phyloP scores from a whole-genome alignment of 2,113 vertebrate species.

The Gasterosteus aculeatus region DNA sequence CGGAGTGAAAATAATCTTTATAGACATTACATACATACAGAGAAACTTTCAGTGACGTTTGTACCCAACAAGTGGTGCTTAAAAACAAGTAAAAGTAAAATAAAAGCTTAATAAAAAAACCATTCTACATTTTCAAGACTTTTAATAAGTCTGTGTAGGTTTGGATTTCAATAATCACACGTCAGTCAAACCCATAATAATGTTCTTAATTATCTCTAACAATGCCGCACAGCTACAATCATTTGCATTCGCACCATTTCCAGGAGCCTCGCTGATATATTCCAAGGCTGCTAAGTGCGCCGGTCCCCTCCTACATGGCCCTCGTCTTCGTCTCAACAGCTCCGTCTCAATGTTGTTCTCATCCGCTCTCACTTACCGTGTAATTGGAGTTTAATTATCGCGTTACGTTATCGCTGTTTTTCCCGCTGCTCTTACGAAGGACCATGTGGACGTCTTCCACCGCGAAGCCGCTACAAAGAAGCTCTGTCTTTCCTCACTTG shows the following conservation, averaged over 20 bases:
- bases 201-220: constrained; percentile 1
- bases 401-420: neutral
- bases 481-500: neutral
- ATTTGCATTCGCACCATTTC: neutral
- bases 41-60: no score
- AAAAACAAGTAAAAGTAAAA: neutral
- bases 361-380: neutral
- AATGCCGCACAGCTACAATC: neutral
- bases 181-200: neutral
- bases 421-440: neutral
- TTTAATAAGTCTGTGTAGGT: neutral
- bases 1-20: no score
- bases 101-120: neutral
- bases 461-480: neutral
- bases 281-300: neutral
- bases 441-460: neutral
- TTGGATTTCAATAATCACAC: constrained; percentile 1
- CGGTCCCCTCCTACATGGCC: neutral
- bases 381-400: constrained; percentile 3
- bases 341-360: constrained; percentile 1
- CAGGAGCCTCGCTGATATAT: neutral
- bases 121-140: constrained; percentile 1
- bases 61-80: no score
- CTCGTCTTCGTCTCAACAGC: neutral
- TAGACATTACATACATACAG: no score